phyloP scores from a whole-genome alignment of 2,797 vertebrate genomes.

The Mormyrops boulengeri region DNA sequence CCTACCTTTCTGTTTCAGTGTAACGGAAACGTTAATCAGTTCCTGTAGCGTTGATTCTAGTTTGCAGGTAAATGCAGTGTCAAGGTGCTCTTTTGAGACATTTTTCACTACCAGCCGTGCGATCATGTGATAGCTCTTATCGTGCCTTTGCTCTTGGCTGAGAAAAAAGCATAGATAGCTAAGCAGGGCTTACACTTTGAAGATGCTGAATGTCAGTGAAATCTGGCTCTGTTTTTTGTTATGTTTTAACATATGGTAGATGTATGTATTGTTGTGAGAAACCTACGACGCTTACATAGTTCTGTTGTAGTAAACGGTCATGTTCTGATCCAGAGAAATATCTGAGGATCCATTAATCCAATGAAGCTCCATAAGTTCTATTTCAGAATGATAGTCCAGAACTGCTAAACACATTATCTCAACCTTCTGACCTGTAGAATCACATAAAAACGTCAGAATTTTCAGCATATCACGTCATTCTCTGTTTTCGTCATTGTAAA shows the following conservation, averaged over 20 bases:
- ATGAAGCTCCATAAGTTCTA: constrained; percentile 11
- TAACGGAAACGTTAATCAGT: not conserved
- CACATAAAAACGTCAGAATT: not conserved
- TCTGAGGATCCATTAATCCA: constrained; percentile 29
- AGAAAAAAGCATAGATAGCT: not conserved
- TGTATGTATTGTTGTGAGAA: not conserved
- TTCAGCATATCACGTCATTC: too few species aligned
- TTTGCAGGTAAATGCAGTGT: constrained; percentile 39
- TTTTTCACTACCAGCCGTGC: constrained; percentile 38
- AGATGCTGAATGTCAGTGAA: not conserved
- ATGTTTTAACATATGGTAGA: not conserved
- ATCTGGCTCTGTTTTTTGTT: not conserved
- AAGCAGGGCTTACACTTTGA: not conserved
- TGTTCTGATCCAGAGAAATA: not conserved
- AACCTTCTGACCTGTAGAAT: constrained; percentile 29
- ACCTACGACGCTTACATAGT: not conserved
- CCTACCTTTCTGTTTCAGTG: constrained; percentile 33
- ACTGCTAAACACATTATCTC: constrained; percentile 37
- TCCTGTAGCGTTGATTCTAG: not conserved
- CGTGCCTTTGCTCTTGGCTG: not conserved
- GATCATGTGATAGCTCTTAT: not conserved
- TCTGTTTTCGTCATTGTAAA: not conserved
- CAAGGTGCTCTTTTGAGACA: constrained; percentile 39
- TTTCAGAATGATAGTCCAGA: not conserved
- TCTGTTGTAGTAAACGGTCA: not conserved